phyloP scores from a whole-genome alignment of 2,888 invertebrate genomes.

The Rosalia funebris region DNA sequence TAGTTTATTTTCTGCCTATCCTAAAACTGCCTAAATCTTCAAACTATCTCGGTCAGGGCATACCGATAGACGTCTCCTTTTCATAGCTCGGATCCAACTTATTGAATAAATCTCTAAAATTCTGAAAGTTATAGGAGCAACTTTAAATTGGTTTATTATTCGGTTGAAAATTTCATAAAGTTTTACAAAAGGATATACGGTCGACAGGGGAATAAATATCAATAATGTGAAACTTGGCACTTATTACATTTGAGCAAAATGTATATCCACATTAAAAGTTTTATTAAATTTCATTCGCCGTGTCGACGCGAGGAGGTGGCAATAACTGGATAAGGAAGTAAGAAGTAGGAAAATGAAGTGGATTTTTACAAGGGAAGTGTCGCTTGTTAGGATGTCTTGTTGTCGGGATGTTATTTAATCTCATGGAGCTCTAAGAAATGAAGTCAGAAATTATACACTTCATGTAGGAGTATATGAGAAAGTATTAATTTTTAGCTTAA shows the following conservation, averaged over 20 bases:
- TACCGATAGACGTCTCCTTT: not conserved
- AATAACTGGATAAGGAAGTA: conserved; percentile 9
- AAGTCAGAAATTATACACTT: too few relatives aligned
- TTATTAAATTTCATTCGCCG: conserved; percentile 41
- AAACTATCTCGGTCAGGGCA: not conserved
- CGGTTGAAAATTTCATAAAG: conserved; percentile 36
- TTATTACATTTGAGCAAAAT: conserved; percentile 43
- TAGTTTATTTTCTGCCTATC: too few relatives aligned
- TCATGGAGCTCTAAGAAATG: too few relatives aligned
- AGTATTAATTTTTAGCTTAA: too few relatives aligned
- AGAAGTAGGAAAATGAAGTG: conserved; percentile 17
- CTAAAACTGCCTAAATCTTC: conserved; percentile 2
- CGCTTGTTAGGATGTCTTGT: conserved; percentile 6
- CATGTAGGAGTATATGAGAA: too few relatives aligned
- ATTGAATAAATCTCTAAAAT: conserved; percentile 14
- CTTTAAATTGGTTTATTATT: conserved; percentile 41
- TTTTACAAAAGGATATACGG: conserved; percentile 30
- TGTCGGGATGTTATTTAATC: too few relatives aligned
- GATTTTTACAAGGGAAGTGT: conserved; percentile 13
- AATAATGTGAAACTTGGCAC: conserved; percentile 46
- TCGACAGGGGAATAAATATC: conserved; percentile 40
- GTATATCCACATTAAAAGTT: conserved; percentile 43
- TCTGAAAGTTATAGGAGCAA: conserved; percentile 15
- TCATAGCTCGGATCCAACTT: not conserved
- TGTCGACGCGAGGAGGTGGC: not conserved